Percentiles rank a stretch among this genome's conserved stretches.
These are phyloP conservation scores for Drosophila macrospina DNA, from an alignment of 2,888 invertebrate species.

Conservation along the genomic window DNA sequence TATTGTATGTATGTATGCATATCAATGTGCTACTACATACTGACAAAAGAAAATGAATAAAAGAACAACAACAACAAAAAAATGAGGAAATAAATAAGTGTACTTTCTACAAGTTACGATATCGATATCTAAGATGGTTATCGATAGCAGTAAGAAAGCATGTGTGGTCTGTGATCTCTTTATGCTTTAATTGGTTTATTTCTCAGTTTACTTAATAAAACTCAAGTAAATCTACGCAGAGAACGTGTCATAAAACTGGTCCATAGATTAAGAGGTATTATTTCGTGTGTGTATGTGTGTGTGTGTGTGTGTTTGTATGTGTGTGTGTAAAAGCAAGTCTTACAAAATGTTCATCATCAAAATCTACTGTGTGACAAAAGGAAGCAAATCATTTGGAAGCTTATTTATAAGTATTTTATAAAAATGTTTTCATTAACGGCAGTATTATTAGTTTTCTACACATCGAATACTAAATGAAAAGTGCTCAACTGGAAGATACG, in stretches of 20 bases:
- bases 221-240: slow-evolving; percentile 56
- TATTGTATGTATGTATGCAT: slow-evolving; percentile 12
- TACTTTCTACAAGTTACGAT: slow-evolving; percentile 12
- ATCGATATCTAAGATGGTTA: slow-evolving; percentile 19
- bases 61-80: too few relatives aligned
- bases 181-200: slow-evolving; percentile 26
- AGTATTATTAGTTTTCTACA: not conserved
- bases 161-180: slow-evolving; percentile 9
- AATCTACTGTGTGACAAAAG: not conserved
- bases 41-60: slow-evolving; percentile 1
- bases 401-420: slow-evolving; percentile 11
- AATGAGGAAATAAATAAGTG: not conserved
- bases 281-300: slow-evolving; percentile 37
- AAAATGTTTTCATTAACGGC: not conserved
- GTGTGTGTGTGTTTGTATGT: slow-evolving; percentile 9
- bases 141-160: slow-evolving; percentile 35
- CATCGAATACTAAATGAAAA: not conserved
- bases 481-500: not conserved
- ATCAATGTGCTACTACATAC: slow-evolving; percentile 10
- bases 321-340: too few relatives aligned
- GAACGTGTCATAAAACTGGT: slow-evolving; percentile 66
- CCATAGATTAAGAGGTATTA: slow-evolving; percentile 78
- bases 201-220: slow-evolving; percentile 50
- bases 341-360: not conserved
- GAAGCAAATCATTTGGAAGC: slow-evolving; percentile 18